Evolutionary conservation across 1,140 invertebrate genomes (phyloP).

Genomic region (Trichomalopsis sarcophagae): DNA sequence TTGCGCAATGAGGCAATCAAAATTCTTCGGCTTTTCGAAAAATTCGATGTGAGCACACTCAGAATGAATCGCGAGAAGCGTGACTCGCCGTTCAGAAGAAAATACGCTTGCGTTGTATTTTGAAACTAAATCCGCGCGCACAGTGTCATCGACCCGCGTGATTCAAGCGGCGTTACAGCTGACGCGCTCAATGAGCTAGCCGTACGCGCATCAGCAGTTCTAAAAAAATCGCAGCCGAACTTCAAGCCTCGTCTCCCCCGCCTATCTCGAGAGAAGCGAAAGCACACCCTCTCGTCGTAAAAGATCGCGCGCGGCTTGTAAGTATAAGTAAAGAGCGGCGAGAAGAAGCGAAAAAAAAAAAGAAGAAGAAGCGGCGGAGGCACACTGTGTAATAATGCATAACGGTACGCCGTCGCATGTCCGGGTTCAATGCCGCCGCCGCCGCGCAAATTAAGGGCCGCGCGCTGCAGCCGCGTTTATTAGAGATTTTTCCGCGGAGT

Average conservation of each 20-base stretch:
- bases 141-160: neutral
- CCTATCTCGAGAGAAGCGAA: too few species aligned
- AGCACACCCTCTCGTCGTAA: neutral
- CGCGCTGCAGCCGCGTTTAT: constrained; percentile 43
- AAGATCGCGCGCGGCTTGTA: neutral
- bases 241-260: too few species aligned
- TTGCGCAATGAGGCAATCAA: neutral
- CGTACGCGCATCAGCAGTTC: too few species aligned
- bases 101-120: neutral
- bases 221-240: too few species aligned
- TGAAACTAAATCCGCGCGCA: neutral
- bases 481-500: constrained; percentile 23
- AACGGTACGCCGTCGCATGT: constrained; percentile 65
- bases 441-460: constrained; percentile 27
- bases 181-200: neutral
- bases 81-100: neutral
- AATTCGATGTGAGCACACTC: too few species aligned
- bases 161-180: neutral
- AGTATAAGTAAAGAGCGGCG: constrained; percentile 1
- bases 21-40: neutral
- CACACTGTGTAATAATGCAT: constrained; percentile 62
- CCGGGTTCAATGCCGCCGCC: constrained; percentile 57
- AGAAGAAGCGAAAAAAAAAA: constrained; percentile 37
- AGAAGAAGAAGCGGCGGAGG: constrained; percentile 25
- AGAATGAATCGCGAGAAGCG: neutral